Percentiles rank a stretch among this genome's conserved stretches.
Conservation (phyloP, 1,140 invertebrate genomes). For the Bombus difficillimus region DNA sequence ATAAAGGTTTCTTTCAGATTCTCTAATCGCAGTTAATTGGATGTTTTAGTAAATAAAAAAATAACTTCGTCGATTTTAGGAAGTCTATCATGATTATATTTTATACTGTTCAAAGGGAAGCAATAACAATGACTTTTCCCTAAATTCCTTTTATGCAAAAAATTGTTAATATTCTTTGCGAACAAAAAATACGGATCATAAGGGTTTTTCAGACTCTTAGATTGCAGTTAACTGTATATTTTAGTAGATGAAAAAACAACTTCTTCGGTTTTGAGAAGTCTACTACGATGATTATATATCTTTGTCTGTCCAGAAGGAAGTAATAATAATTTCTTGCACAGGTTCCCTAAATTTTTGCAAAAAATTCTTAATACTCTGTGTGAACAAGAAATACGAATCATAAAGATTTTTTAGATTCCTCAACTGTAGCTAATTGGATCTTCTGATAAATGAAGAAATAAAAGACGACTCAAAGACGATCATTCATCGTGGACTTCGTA, state of each 20-base stretch:
- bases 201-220: background rate
- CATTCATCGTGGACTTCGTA: background rate
- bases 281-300: too few species aligned
- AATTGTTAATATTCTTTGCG: background rate
- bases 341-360: background rate
- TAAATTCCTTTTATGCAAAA: background rate
- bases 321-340: too few species aligned
- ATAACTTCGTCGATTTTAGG: background rate
- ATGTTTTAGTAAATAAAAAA: background rate
- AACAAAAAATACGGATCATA: background rate
- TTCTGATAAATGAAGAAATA: background rate
- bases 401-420: background rate
- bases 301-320: too few species aligned
- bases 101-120: too few species aligned
- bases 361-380: background rate
- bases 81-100: too few species aligned
- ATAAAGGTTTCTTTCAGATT: background rate
- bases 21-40: background rate
- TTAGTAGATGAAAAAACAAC: background rate
- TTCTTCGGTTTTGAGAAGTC: too few species aligned
- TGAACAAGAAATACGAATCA: background rate
- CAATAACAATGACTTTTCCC: too few species aligned
- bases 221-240: background rate
- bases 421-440: background rate
- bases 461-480: background rate